phyloP scores from a whole-genome alignment of 2,113 vertebrate species.

The Tragulus kanchil region DNA sequence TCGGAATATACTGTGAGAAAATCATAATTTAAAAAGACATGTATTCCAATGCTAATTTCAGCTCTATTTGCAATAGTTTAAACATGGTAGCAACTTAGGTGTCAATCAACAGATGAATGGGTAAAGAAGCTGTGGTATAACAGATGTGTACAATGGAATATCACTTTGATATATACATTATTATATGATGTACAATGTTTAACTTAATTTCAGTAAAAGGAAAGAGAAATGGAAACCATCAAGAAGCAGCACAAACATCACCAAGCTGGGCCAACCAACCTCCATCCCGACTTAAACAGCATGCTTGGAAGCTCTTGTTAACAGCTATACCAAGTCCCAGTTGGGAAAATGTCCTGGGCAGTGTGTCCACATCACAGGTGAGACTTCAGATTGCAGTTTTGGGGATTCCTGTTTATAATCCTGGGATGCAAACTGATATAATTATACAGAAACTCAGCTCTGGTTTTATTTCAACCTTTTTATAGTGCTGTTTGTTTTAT shows the following conservation, averaged over 20 bases:
- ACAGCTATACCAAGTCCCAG: neutral
- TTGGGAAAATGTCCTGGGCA: neutral
- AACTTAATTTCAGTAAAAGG: neutral
- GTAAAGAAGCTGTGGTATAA: neutral
- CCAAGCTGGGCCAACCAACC: neutral
- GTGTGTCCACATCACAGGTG: neutral
- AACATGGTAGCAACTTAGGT: neutral
- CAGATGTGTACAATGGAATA: neutral
- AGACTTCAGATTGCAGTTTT: neutral
- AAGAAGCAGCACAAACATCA: neutral
- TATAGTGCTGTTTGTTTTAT: neutral
- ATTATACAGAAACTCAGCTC: neutral
- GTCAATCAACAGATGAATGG: neutral
- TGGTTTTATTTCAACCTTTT: neutral
- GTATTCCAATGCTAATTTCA: neutral
- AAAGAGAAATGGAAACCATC: neutral
- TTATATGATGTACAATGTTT: neutral
- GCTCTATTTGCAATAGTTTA: neutral
- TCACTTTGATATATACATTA: neutral
- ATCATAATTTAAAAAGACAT: neutral
- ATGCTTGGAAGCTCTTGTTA: neutral
- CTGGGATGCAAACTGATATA: neutral
- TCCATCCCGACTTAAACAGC: neutral
- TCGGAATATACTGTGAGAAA: neutral
- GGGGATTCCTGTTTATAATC: neutral